Conservation (phyloP, 2,797 vertebrate species). For the Sphenopsis melanotis region DNA sequence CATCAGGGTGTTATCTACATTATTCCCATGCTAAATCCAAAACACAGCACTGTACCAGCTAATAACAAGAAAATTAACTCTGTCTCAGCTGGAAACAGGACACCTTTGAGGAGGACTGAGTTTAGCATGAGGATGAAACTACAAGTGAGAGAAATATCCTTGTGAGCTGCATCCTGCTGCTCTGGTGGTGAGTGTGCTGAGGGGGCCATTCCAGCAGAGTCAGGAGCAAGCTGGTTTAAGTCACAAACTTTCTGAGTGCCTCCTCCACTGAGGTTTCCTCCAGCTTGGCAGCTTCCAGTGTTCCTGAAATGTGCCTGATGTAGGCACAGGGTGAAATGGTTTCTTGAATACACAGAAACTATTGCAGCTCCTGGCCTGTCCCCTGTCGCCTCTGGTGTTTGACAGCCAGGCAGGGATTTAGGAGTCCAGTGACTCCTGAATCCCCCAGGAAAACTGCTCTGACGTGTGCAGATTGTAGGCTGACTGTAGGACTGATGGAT, state of each 20-base stretch:
- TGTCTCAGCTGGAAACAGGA: neutral
- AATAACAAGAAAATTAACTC: neutral
- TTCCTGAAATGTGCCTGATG: neutral
- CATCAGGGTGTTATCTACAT: neutral
- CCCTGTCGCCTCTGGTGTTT: neutral
- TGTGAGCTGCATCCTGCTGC: neutral
- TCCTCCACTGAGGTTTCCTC: neutral
- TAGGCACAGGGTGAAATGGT: neutral
- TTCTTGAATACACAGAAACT: neutral
- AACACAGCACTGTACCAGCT: neutral
- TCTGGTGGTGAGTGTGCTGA: neutral
- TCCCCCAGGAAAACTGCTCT: neutral
- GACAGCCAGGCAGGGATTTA: neutral
- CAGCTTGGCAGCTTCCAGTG: neutral
- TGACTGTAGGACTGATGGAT: neutral
- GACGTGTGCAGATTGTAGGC: neutral
- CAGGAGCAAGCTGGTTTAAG: neutral
- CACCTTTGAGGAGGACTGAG: neutral
- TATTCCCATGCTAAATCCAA: neutral
- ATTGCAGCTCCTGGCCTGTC: neutral
- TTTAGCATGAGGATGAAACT: neutral
- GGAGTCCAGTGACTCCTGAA: neutral
- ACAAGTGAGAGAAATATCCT: neutral
- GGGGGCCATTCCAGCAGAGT: neutral
- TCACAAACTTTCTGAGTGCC: neutral